Conservation (phyloP, 2,113 vertebrate species). For the Labeo rohita region DNA sequence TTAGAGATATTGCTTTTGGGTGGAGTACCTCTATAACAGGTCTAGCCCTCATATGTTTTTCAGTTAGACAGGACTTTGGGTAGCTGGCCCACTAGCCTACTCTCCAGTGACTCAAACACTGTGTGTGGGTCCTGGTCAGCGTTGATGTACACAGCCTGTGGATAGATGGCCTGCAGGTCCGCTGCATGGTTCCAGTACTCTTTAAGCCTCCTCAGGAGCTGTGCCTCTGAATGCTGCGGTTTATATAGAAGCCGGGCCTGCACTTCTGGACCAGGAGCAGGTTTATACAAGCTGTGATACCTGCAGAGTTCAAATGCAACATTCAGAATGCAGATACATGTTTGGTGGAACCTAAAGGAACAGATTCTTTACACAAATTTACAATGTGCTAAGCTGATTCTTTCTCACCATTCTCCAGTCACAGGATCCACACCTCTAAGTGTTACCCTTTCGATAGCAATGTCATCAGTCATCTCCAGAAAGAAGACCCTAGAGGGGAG, state of each 20-base stretch:
- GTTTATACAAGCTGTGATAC: constrained; percentile 82
- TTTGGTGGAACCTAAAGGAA: not conserved
- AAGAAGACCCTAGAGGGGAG: constrained; percentile 83
- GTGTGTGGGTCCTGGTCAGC: constrained; percentile 86
- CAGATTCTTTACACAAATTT: constrained; percentile 14
- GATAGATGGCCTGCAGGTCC: constrained; percentile 76
- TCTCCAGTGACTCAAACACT: constrained; percentile 87
- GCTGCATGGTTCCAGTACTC: constrained; percentile 68
- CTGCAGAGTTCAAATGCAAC: constrained; percentile 65
- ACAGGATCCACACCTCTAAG: constrained; percentile 82
- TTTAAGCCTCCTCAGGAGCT: constrained; percentile 61
- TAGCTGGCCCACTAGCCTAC: constrained; percentile 77
- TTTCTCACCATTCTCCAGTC: constrained; percentile 85
- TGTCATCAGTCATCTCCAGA: constrained; percentile 82
- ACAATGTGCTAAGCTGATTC: not conserved
- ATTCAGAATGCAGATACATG: constrained; percentile 26
- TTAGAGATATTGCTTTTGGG: too few species aligned
- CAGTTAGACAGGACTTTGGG: constrained; percentile 58
- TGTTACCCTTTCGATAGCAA: constrained; percentile 82
- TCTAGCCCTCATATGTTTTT: not conserved
- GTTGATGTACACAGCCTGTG: constrained; percentile 75
- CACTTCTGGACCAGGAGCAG: constrained; percentile 76
- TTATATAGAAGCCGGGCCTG: constrained; percentile 80
- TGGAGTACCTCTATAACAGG: not conserved
- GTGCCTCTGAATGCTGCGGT: constrained; percentile 75